phyloP scores from a whole-genome alignment of 30 jellyfish, hydroid and myxozoan species.

The Clytia hemisphaerica region DNA sequence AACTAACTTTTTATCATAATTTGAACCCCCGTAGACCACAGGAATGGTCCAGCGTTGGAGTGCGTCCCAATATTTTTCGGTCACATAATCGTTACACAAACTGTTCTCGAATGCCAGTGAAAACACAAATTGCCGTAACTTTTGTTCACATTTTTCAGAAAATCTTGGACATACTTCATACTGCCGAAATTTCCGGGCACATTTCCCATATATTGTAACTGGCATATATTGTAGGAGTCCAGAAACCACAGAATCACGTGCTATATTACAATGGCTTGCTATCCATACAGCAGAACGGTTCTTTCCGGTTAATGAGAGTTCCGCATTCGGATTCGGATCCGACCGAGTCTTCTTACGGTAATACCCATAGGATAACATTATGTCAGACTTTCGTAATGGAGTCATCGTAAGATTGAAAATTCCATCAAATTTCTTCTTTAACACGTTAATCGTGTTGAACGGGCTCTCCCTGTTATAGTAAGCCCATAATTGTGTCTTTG shows the following conservation, averaged over 20 bases:
- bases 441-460: constrained; percentile 26
- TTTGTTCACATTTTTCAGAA: constrained; percentile 22
- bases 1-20: constrained; percentile 20
- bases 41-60: constrained; percentile 56
- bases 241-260: constrained; percentile 24
- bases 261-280: constrained; percentile 48
- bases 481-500: constrained; percentile 46
- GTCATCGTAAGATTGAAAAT: constrained; percentile 54
- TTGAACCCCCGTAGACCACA: constrained; percentile 48
- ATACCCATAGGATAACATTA: constrained; percentile 53
- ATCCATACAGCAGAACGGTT: constrained; percentile 30
- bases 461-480: constrained; percentile 55
- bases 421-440: constrained; percentile 27
- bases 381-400: constrained; percentile 55
- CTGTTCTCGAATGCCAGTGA: constrained; percentile 59
- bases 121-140: constrained; percentile 35
- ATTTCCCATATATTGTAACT: constrained; percentile 50
- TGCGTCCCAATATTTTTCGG: constrained; percentile 77
- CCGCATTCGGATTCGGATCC: background rate
- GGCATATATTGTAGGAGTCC: constrained; percentile 24
- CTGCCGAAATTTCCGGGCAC: constrained; percentile 32
- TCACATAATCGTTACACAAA: constrained; percentile 59
- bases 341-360: background rate
- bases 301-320: background rate
- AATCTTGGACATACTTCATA: constrained; percentile 28